Evolutionary conservation across 2,113 vertebrate genomes (phyloP).

Genomic region (Brienomyrus brachyistius): DNA sequence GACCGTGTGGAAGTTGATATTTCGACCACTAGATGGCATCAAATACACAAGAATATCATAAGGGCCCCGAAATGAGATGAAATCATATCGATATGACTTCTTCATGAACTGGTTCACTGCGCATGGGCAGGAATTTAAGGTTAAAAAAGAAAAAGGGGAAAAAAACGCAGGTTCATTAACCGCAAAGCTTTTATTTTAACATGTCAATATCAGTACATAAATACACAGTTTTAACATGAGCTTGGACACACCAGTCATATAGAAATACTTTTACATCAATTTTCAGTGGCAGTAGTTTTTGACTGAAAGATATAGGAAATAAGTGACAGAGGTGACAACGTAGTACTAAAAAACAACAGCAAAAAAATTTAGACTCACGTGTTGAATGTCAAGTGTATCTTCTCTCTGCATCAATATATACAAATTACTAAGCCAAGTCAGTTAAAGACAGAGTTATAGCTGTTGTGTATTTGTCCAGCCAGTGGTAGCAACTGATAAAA

Average conservation of each 20-base stretch:
- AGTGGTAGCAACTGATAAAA: constrained; percentile 54
- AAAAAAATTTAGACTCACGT: constrained; percentile 54
- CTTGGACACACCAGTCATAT: constrained; percentile 58
- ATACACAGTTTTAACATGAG: constrained; percentile 61
- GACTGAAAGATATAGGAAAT: constrained; percentile 46
- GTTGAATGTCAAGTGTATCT: constrained; percentile 55
- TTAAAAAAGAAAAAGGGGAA: constrained; percentile 6
- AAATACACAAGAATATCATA: constrained; percentile 11
- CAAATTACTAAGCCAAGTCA: constrained; percentile 30
- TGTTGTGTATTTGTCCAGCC: constrained; percentile 50
- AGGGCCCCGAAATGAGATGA: not conserved
- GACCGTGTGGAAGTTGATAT: not conserved
- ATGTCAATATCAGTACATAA: constrained; percentile 59
- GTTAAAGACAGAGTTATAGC: constrained; percentile 40
- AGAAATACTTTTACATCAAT: constrained; percentile 58
- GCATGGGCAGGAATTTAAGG: not conserved
- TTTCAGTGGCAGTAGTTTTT: constrained; percentile 72
- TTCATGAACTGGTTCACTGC: not conserved
- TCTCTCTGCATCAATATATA: constrained; percentile 44
- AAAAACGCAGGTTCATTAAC: constrained; percentile 1
- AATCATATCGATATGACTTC: not conserved
- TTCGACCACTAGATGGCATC: constrained; percentile 48
- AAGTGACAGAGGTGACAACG: constrained; percentile 52
- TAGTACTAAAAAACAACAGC: constrained; percentile 40
- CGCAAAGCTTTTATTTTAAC: constrained; percentile 51